A percentile compares a stretch with the other conserved stretches of the same genome.
Conservation (phyloP, 2,113 vertebrate genomes). For the Percopsis transmontana region DNA sequence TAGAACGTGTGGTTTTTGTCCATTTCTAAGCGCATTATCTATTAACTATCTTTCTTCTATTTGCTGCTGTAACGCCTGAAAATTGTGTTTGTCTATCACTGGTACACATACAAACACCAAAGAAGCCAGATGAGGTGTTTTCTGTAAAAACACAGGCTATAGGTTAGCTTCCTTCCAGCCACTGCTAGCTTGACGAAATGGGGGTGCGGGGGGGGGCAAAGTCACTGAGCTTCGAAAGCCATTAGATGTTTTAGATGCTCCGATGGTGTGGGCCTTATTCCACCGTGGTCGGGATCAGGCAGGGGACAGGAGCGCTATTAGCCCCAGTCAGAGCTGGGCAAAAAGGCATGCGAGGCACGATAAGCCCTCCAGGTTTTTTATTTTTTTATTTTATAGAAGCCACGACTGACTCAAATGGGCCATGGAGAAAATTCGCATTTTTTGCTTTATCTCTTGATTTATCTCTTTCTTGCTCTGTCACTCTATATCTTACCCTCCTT, state of each 20-base stretch:
- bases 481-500: constrained; percentile 18
- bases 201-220: not conserved
- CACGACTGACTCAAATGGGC: constrained; percentile 52
- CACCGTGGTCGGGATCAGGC: constrained; percentile 52
- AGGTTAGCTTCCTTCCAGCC: constrained; percentile 32
- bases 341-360: constrained; percentile 37
- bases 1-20: too few species aligned
- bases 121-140: constrained; percentile 33
- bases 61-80: too few species aligned
- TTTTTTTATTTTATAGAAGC: constrained; percentile 61
- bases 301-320: constrained; percentile 66
- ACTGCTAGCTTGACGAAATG: constrained; percentile 59
- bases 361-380: too few species aligned
- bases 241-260: constrained; percentile 65
- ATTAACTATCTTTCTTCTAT: too few species aligned
- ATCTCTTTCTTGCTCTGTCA: not conserved
- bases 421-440: constrained; percentile 55
- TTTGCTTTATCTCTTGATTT: not conserved
- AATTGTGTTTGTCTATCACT: not conserved
- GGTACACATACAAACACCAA: not conserved
- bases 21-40: too few species aligned
- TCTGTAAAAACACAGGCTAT: constrained; percentile 49
- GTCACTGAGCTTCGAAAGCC: constrained; percentile 57
- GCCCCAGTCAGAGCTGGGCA: constrained; percentile 8
- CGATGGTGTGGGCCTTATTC: constrained; percentile 37